phyloP scores from a whole-genome alignment of 2,888 invertebrate species.

The Cephus pulcher region DNA sequence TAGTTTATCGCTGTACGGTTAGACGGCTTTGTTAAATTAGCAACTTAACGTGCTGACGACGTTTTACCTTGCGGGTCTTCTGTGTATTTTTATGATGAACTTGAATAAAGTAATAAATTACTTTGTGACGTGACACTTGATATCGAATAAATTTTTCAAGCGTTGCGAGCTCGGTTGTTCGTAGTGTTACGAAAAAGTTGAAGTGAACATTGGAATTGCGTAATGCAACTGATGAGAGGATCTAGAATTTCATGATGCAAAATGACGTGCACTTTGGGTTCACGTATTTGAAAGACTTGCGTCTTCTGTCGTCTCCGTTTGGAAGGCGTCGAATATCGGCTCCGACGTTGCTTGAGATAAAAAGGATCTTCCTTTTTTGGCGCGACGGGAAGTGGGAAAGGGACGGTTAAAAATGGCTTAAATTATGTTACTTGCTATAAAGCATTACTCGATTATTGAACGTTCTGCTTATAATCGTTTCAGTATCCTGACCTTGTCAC shows the following conservation, averaged over 20 bases:
- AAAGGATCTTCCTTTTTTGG: neutral
- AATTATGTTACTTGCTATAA: neutral
- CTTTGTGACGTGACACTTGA: neutral
- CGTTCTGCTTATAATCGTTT: neutral
- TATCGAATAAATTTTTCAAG: neutral
- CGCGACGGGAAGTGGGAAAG: neutral
- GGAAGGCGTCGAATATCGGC: neutral
- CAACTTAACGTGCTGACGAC: too few species aligned
- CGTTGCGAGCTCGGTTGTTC: neutral
- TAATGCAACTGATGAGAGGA: too few species aligned
- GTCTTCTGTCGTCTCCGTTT: neutral
- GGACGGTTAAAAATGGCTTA: neutral
- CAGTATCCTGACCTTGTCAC: neutral
- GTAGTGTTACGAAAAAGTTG: too few species aligned
- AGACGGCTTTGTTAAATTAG: neutral
- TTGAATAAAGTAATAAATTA: neutral
- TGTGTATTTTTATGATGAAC: too few species aligned
- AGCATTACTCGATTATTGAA: neutral
- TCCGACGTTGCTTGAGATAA: neutral
- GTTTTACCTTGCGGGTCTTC: too few species aligned
- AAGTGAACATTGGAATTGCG: too few species aligned
- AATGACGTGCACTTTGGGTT: neutral
- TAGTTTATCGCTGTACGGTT: neutral
- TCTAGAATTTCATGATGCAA: too few species aligned
- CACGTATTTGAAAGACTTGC: neutral